Percentiles rank a stretch among this genome's conserved stretches.
Evolutionary conservation across 2,797 vertebrate genomes (phyloP).

Genomic region (Tokudaia tokunoshimensis): DNA sequence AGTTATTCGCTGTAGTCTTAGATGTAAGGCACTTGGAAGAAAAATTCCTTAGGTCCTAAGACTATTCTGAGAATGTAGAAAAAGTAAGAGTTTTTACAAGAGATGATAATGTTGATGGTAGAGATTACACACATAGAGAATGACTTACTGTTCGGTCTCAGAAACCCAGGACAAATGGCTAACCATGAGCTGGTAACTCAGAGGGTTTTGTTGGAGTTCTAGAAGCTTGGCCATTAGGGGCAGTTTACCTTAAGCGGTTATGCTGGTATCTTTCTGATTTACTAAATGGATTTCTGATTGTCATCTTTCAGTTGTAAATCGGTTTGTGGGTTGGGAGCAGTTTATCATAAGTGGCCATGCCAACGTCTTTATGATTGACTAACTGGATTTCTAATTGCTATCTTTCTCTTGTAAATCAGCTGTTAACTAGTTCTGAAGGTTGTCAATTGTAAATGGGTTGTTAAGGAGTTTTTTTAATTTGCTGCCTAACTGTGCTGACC

Average conservation of each 20-base stretch:
- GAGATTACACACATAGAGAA: background rate
- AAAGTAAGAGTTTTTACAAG: constrained; percentile 5
- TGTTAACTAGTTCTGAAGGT: background rate
- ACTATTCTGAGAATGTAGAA: constrained; percentile 30
- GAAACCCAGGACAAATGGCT: background rate
- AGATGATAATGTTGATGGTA: background rate
- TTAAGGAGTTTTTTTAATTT: background rate
- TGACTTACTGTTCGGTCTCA: background rate
- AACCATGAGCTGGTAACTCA: background rate
- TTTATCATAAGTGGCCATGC: background rate
- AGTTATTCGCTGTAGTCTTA: background rate
- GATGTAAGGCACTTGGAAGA: constrained; percentile 6
- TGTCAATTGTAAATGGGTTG: background rate
- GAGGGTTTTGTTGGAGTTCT: background rate
- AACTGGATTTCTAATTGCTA: constrained; percentile 20
- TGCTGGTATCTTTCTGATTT: background rate
- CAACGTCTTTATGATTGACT: background rate
- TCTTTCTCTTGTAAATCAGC: background rate
- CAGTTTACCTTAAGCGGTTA: background rate
- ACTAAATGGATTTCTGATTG: constrained; percentile 20
- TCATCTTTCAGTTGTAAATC: background rate
- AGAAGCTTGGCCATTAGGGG: background rate
- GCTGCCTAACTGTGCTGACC: background rate
- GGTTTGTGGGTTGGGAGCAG: background rate
- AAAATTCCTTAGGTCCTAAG: background rate